Evolutionary conservation across 2,888 invertebrate species (phyloP).

Genomic region (Tridacna gigas): DNA sequence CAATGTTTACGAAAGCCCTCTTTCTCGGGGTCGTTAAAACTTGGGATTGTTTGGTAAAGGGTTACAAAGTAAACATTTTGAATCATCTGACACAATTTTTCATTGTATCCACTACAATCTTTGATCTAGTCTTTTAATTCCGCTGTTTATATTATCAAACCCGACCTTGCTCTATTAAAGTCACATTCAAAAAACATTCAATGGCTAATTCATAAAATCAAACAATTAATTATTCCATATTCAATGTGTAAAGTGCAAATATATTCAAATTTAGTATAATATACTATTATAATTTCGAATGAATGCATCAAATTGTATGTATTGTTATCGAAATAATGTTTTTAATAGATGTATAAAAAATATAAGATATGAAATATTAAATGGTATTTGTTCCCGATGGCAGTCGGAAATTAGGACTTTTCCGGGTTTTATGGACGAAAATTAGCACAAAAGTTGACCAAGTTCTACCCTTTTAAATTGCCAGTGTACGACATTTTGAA

Average conservation of each 20-base stretch:
- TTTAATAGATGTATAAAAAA: background rate
- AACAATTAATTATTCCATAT: constrained; percentile 19
- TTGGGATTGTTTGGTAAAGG: background rate
- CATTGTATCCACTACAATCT: constrained; percentile 13
- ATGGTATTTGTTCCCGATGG: background rate
- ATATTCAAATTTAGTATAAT: constrained; percentile 47
- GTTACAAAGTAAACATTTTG: background rate
- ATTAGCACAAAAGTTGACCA: background rate
- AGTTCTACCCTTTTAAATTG: background rate
- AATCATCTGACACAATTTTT: constrained; percentile 18
- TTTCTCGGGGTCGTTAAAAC: too few species aligned
- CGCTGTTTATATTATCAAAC: background rate
- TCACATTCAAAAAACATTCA: constrained; percentile 48
- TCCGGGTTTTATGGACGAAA: constrained; percentile 13
- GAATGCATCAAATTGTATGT: constrained; percentile 9
- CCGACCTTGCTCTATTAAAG: constrained; percentile 19
- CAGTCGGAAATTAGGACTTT: constrained; percentile 9
- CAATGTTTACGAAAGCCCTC: too few species aligned
- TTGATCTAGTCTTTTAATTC: constrained; percentile 21
- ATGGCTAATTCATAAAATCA: constrained; percentile 41
- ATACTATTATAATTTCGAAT: constrained; percentile 38
- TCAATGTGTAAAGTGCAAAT: constrained; percentile 37
- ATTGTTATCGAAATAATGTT: constrained; percentile 17
- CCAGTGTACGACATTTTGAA: too few species aligned
- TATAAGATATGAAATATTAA: background rate